Evolutionary conservation across 2,888 invertebrate genomes (phyloP).

Genomic region (Orchestes rusci): DNA sequence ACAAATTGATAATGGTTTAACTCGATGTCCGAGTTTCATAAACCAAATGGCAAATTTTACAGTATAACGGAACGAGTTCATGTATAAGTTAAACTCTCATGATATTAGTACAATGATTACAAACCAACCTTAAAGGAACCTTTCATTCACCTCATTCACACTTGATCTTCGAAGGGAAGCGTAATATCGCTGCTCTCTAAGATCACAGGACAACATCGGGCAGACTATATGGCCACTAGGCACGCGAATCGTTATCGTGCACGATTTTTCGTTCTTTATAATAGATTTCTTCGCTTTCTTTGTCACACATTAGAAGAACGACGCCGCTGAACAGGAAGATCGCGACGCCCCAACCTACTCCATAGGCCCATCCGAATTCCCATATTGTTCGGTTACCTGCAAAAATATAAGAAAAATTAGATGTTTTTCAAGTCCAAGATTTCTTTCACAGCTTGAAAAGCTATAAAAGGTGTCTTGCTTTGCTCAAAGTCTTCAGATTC

Average conservation of each 20-base stretch:
- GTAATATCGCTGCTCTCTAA: slow-evolving; percentile 34
- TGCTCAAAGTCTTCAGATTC: too few species aligned
- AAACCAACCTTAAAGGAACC: slow-evolving; percentile 20
- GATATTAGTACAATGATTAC: neutral
- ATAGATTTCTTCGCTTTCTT: slow-evolving; percentile 96
- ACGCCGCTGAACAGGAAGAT: slow-evolving; percentile 94
- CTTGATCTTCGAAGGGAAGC: slow-evolving; percentile 37
- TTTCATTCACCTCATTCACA: slow-evolving; percentile 31
- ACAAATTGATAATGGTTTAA: too few species aligned
- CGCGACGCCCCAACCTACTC: slow-evolving; percentile 95
- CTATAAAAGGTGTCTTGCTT: too few species aligned
- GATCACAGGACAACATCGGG: slow-evolving; percentile 61
- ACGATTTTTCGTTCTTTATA: slow-evolving; percentile 94
- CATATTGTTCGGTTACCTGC: slow-evolving; percentile 82
- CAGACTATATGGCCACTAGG: slow-evolving; percentile 64
- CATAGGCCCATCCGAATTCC: slow-evolving; percentile 99
- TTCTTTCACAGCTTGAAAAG: too few species aligned
- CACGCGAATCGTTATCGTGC: slow-evolving; percentile 51
- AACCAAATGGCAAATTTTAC: too few species aligned
- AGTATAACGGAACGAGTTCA: too few species aligned
- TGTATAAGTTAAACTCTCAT: too few species aligned
- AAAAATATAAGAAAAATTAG: neutral
- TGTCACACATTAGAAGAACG: slow-evolving; percentile 89
- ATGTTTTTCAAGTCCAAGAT: too few species aligned
- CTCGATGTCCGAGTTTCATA: too few species aligned